Conservation (phyloP, 2,888 invertebrate genomes). For the Drosophila multiciliata region DNA sequence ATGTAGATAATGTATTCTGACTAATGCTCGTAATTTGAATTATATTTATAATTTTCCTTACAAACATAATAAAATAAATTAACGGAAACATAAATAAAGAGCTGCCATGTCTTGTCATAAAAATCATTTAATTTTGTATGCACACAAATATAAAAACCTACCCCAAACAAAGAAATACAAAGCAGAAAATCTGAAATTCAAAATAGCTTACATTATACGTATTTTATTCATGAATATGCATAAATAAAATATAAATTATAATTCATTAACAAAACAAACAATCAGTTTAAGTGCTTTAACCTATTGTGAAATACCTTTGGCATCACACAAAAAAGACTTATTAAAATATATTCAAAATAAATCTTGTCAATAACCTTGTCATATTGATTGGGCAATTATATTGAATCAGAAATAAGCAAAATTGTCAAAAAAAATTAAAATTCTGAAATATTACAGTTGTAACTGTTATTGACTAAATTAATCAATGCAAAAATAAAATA, state of each 20-base stretch:
- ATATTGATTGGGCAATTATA: slow-evolving; percentile 3
- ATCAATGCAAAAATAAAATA: slow-evolving; percentile 24
- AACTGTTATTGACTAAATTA: slow-evolving; percentile 34
- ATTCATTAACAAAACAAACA: slow-evolving; percentile 24
- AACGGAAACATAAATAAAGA: slow-evolving; percentile 11
- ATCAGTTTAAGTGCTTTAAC: not conserved
- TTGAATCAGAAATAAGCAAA: not conserved
- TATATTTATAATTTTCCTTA: not conserved
- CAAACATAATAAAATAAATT: not conserved
- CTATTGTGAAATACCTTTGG: slow-evolving; percentile 1
- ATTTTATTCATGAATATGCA: slow-evolving; percentile 18
- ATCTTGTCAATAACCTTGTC: not conserved
- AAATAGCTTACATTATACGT: not conserved
- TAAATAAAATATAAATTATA: slow-evolving; percentile 12
- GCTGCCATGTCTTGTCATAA: slow-evolving; percentile 2
- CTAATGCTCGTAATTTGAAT: too few relatives aligned
- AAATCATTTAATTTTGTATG: slow-evolving; percentile 29
- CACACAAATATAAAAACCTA: slow-evolving; percentile 27
- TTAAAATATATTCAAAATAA: not conserved
- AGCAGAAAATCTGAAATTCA: slow-evolving; percentile 6
- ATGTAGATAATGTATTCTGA: not conserved
- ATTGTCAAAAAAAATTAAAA: not conserved
- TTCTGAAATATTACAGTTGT: slow-evolving; percentile 28
- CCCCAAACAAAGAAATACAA: slow-evolving; percentile 16
- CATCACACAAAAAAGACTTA: not conserved